Evolutionary conservation across 2,797 vertebrate genomes (phyloP).

Genomic region (Diplodus sargus): DNA sequence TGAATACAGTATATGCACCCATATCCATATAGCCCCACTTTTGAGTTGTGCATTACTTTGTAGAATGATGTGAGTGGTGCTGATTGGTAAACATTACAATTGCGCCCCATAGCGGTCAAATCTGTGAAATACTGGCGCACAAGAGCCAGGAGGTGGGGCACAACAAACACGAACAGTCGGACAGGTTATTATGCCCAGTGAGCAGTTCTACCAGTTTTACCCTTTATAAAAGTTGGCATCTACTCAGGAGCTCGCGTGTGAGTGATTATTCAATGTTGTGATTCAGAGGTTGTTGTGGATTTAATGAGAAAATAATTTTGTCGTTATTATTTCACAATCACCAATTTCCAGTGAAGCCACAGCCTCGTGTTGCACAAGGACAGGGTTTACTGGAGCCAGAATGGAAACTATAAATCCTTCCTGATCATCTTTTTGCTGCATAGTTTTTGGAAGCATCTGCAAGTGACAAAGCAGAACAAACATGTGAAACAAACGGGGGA

Average conservation of each 20-base stretch:
- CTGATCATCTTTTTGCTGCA: background rate
- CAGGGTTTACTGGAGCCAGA: conserved; percentile 14
- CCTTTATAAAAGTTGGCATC: background rate
- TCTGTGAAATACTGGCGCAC: conserved; percentile 8
- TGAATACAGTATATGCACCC: too few relatives aligned
- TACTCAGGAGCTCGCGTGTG: background rate
- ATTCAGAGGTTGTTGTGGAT: background rate
- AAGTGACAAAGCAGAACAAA: background rate
- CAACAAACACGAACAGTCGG: background rate
- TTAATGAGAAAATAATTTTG: conserved; percentile 35
- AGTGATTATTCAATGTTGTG: background rate
- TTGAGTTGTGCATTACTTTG: background rate
- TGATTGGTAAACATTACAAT: conserved; percentile 5
- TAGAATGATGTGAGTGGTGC: background rate
- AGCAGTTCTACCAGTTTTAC: background rate
- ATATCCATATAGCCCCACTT: too few relatives aligned
- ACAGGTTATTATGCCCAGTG: too few relatives aligned
- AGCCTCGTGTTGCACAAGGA: conserved; percentile 47
- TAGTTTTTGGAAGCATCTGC: background rate
- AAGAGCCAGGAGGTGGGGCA: conserved; percentile 21
- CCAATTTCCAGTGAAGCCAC: background rate
- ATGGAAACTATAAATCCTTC: conserved; percentile 38
- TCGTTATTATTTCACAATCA: conserved; percentile 32
- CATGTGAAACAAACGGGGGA: background rate
- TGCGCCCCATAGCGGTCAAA: conserved; percentile 42